Evolutionary conservation across 2,797 vertebrate species (phyloP), one percentile per base, ranked within the genome.

Genomic region (Rallus crepitans): DNA sequence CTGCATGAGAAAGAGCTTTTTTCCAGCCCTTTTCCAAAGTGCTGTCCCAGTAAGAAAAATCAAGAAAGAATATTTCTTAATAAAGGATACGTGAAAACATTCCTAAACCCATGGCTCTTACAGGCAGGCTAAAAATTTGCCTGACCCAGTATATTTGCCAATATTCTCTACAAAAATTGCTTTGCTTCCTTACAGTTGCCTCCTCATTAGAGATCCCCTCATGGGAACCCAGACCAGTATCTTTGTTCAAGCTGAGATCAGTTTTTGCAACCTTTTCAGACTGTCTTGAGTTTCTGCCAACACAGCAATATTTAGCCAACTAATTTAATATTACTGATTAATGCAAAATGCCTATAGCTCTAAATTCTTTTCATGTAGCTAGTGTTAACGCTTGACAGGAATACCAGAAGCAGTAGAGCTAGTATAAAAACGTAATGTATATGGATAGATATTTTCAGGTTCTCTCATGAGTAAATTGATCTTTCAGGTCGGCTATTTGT

Each of bases 291-390:
- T 86, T 82, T 84, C 83, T 87, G 91, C 93, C 95, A 95, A 90
- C 80, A 78, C 73, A 72, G 87, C 73, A 86, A 89, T 87, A 91
- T 91, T 93, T 95, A 95, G 77, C 87, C 87, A 96, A 78, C 75
- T 84, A 88, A 97, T 89, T 97, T 96, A 94, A 94, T 75, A 92
- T 89, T 81, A 93, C 68, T 55, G 70, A 87, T 87, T 91, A 97
- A 95, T 87, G 88, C 52, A 88, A 91, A 95, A 93, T 92, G 82
- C 75, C 90, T 56, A 24, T 47, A 92, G 68, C 72, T 96, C 97
- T 82, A 94, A 79, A 69, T 80, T 82, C 79, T 87, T 92, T 93
- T 82, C 90, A 86, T 68, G 76, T 85, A 87, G 53, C 79, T 90
- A 53, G 15, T 70, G 82, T 73, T 92, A 96, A 87, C 69, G 39